Conservation (phyloP, 2,888 invertebrate species). For the Cylindroiulus punctatus region DNA sequence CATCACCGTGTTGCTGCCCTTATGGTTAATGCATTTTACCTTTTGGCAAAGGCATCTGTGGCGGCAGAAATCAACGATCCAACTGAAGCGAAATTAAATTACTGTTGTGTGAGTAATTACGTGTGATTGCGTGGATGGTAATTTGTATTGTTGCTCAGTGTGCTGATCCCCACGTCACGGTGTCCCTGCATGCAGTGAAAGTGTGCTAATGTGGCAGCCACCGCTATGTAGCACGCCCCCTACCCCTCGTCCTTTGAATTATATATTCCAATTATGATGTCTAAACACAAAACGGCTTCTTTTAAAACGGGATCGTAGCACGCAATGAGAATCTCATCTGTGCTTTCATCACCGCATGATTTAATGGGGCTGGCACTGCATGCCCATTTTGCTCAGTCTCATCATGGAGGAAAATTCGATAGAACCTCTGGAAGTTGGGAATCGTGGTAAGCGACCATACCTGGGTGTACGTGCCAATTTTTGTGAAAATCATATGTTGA, state of each 20-base stretch:
- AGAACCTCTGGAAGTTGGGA: not conserved
- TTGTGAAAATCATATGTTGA: too few relatives aligned
- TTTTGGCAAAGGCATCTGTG: slow-evolving; percentile 2
- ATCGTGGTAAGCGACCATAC: not conserved
- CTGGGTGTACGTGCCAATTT: too few relatives aligned
- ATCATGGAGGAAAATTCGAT: not conserved
- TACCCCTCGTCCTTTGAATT: slow-evolving; percentile 28
- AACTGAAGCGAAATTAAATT: slow-evolving; percentile 47
- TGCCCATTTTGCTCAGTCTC: not conserved
- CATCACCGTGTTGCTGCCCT: not conserved
- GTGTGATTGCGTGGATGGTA: slow-evolving; percentile 50
- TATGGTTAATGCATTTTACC: slow-evolving; percentile 22
- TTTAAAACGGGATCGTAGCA: slow-evolving; percentile 49
- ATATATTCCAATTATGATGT: slow-evolving; percentile 52
- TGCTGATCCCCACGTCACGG: not conserved
- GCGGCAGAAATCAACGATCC: slow-evolving; percentile 29
- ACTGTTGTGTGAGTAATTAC: slow-evolving; percentile 51
- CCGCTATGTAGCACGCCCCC: not conserved
- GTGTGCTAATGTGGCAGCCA: not conserved
- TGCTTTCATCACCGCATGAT: slow-evolving; percentile 31
- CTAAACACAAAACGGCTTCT: slow-evolving; percentile 44
- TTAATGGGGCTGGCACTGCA: slow-evolving; percentile 3
- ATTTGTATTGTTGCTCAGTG: slow-evolving; percentile 49
- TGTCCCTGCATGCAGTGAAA: not conserved
- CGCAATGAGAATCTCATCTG: slow-evolving; percentile 6